Evolutionary conservation across 1,140 invertebrate species (phyloP).

Genomic region (Littorina saxatilis): DNA sequence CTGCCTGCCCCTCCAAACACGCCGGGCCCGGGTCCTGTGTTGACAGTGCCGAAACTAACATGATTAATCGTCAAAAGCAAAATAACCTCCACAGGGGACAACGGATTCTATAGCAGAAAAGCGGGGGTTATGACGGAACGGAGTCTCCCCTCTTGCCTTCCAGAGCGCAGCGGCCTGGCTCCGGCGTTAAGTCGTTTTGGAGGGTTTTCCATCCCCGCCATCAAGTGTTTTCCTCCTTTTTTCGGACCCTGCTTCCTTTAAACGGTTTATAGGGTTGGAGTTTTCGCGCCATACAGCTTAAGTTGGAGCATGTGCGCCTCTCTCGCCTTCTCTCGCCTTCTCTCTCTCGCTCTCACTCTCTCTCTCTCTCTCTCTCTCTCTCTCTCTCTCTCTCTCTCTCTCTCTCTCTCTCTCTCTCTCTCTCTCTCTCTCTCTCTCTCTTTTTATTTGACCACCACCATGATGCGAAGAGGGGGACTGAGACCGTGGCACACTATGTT

Average conservation of each 20-base stretch:
- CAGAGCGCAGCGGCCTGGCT: not conserved
- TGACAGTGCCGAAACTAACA: conserved; percentile 29
- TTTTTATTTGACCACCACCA: not conserved
- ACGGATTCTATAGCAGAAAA: not conserved
- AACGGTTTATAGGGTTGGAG: not conserved
- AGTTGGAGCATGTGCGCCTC: not conserved
- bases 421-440: not conserved
- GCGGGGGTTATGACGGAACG: not conserved
- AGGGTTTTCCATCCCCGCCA: conserved; percentile 40
- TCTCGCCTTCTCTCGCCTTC: not conserved
- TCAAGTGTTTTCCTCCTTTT: conserved; percentile 34
- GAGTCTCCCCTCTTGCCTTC: too few species aligned
- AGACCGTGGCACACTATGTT: too few species aligned
- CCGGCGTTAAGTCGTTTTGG: conserved; percentile 29
- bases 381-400: not conserved
- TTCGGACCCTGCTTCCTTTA: not conserved
- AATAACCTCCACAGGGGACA: not conserved
- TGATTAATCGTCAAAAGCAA: conserved; percentile 18
- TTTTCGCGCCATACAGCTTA: too few species aligned
- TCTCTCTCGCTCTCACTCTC: too few species aligned
- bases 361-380: not conserved
- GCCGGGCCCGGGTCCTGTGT: not conserved
- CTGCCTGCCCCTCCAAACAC: conserved; percentile 32
- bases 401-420: not conserved
- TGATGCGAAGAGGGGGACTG: not conserved